A percentile compares a stretch with the other conserved stretches of the same genome.
Evolutionary conservation across 2,113 vertebrate species (phyloP).

Genomic region (Melozone crissalis): DNA sequence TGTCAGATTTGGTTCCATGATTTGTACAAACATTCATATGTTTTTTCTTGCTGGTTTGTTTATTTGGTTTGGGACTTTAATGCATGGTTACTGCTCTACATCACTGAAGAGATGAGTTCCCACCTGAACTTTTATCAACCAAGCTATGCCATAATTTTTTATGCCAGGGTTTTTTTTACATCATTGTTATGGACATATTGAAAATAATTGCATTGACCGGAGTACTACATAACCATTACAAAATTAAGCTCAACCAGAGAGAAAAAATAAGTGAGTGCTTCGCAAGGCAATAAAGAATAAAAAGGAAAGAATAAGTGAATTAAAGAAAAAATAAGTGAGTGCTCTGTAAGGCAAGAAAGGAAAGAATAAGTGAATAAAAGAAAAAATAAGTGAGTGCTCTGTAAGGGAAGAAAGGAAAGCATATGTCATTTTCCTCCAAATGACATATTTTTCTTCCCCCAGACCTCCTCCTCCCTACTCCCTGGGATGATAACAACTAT

Average conservation of each 20-base stretch:
- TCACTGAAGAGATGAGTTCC: not conserved
- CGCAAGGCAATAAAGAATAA: too few species aligned
- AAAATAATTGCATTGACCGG: not conserved
- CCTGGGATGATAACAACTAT: not conserved
- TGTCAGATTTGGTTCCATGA: not conserved
- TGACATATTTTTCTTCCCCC: not conserved
- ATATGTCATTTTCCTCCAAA: not conserved
- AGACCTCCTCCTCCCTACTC: not conserved
- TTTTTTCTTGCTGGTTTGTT: not conserved
- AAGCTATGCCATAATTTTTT: not conserved
- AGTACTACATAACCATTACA: not conserved
- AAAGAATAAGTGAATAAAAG: not conserved
- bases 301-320: too few species aligned
- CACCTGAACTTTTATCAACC: not conserved
- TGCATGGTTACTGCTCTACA: not conserved
- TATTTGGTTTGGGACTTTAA: not conserved
- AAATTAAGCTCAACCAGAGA: not conserved
- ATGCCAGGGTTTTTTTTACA: rapidly evolving
- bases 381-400: not conserved
- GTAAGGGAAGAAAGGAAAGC: not conserved
- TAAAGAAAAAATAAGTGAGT: too few species aligned
- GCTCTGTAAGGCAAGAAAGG: not conserved
- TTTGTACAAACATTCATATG: not conserved
- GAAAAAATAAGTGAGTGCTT: not conserved
- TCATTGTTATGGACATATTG: rapidly evolving